These are phyloP conservation scores for Leptinotarsa tumamoca DNA, from an alignment of 2,888 invertebrate species.

Conservation along the genomic window DNA sequence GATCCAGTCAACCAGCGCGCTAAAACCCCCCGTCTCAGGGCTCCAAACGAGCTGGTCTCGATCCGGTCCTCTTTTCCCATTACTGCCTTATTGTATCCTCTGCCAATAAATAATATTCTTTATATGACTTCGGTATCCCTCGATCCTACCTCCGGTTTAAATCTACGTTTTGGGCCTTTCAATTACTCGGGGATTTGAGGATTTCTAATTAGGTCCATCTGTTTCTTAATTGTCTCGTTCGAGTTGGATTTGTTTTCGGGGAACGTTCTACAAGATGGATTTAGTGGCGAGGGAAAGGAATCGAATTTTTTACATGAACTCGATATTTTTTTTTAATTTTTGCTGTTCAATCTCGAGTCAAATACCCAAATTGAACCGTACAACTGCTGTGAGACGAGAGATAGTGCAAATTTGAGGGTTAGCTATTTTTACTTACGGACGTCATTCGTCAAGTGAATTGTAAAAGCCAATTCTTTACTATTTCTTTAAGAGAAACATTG, in stretches of 20 bases:
- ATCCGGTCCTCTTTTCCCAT: slow-evolving; percentile 59
- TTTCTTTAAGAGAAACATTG: too few species aligned
- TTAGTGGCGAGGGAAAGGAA: too few species aligned
- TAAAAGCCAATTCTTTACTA: too few species aligned
- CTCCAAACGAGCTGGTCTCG: slow-evolving; percentile 23
- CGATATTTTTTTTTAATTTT: too few species aligned
- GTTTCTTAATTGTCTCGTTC: slow-evolving; percentile 60
- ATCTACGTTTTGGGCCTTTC: slow-evolving; percentile 58
- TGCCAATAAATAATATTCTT: slow-evolving; percentile 67
- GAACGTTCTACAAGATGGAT: background rate
- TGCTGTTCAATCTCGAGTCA: too few species aligned
- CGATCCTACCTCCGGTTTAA: slow-evolving; percentile 45
- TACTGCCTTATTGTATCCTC: slow-evolving; percentile 65
- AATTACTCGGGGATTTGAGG: slow-evolving; percentile 59
- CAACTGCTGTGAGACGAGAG: too few species aligned
- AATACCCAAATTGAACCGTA: too few species aligned
- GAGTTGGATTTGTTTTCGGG: slow-evolving; percentile 22
- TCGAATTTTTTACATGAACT: too few species aligned
- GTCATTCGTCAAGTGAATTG: too few species aligned
- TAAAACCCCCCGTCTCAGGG: slow-evolving; percentile 24
- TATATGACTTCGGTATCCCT: slow-evolving; percentile 61
- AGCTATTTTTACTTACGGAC: too few species aligned
- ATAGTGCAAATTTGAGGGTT: too few species aligned
- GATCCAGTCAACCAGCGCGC: slow-evolving; percentile 50
- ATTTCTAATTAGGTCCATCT: slow-evolving; percentile 63